These are phyloP conservation scores for Iselma pallidipennis DNA, from an alignment of 2,888 invertebrate genomes.

Conservation along the genomic window DNA sequence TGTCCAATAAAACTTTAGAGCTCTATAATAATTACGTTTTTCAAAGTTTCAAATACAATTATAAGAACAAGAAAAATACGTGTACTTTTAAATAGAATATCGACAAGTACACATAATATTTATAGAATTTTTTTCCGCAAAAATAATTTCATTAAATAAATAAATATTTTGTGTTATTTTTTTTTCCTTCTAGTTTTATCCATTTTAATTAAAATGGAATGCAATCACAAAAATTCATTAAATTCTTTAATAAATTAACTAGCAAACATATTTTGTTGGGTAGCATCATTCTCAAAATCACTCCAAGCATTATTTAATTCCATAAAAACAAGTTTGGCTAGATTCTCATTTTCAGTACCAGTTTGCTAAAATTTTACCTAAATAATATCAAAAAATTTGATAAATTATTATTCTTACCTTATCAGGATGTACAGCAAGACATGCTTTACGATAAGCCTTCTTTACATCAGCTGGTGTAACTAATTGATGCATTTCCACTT, in stretches of 20 bases:
- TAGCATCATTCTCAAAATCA: slow-evolving; percentile 88
- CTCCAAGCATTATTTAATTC: slow-evolving; percentile 99
- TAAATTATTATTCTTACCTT: slow-evolving; percentile 68
- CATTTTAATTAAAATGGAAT: slow-evolving; percentile 35
- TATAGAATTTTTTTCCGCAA: slow-evolving; percentile 5
- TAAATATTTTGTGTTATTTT: too few species aligned
- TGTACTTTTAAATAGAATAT: neutral
- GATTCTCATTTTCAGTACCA: slow-evolving; percentile 87
- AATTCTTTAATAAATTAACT: slow-evolving; percentile 37
- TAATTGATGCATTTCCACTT: slow-evolving; percentile 93
- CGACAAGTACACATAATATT: neutral
- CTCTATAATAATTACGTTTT: slow-evolving; percentile 4
- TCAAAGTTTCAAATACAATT: neutral
- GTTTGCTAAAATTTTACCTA: slow-evolving; percentile 73
- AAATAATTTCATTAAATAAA: slow-evolving; percentile 30
- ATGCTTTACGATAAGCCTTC: slow-evolving; percentile 92
- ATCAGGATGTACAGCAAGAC: slow-evolving; percentile 97
- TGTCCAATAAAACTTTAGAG: slow-evolving; percentile 14
- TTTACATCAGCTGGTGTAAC: slow-evolving; percentile 93
- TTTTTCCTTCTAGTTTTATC: too few species aligned
- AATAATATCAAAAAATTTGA: slow-evolving; percentile 9
- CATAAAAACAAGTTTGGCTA: slow-evolving; percentile 97
- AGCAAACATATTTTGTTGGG: slow-evolving; percentile 70
- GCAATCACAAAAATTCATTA: slow-evolving; percentile 27
- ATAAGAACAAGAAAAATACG: neutral